Percentiles rank a stretch among this genome's conserved stretches.
Evolutionary conservation across 2,113 vertebrate genomes (phyloP).

Genomic region (Dascyllus trimaculatus): DNA sequence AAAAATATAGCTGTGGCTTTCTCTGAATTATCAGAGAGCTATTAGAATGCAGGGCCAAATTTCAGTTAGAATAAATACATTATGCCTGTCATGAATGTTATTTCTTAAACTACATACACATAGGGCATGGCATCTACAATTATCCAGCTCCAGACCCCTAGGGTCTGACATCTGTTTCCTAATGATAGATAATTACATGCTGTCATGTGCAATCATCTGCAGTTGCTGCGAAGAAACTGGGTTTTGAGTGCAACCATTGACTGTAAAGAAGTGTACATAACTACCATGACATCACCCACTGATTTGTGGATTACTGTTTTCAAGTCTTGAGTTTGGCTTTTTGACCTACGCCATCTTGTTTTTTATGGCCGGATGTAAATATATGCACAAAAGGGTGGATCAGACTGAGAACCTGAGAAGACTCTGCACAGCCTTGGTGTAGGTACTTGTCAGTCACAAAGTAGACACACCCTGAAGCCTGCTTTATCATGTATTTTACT

Average conservation of each 20-base stretch:
- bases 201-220: constrained; percentile 92
- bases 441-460: no score
- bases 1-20: constrained; percentile 24
- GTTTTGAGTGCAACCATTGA: constrained; percentile 37
- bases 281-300: no score
- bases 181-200: constrained; percentile 96
- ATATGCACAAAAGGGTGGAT: no score
- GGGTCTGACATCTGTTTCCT: constrained; percentile 93
- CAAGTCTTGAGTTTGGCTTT: no score
- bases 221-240: constrained; percentile 86
- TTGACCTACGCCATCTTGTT: no score
- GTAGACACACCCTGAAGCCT: no score
- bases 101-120: constrained; percentile 58
- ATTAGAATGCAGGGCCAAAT: constrained; percentile 46
- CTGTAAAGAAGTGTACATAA: no score
- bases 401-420: no score
- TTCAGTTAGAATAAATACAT: constrained; percentile 54
- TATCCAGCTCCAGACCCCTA: constrained; percentile 76
- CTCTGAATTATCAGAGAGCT: constrained; percentile 25
- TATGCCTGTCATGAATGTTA: constrained; percentile 57
- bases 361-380: no score
- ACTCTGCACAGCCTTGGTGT: no score
- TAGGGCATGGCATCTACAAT: constrained; percentile 63
- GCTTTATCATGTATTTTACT: no score
- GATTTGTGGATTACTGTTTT: no score